Conservation (phyloP, 2,113 vertebrate species). For the Salminus brasiliensis region DNA sequence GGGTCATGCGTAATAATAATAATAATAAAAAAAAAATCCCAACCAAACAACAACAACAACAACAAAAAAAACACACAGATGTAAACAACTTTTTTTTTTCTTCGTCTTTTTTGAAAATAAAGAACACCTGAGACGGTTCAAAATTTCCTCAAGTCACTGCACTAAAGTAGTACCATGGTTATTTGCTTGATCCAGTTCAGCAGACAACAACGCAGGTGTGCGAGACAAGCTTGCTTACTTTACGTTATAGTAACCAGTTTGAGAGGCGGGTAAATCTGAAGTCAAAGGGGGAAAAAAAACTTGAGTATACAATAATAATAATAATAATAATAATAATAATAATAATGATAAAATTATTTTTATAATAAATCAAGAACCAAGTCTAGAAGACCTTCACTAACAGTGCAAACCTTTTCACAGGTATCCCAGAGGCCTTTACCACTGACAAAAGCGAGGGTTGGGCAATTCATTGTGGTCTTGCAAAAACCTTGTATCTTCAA, state of each 20-base stretch:
- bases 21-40: conserved; percentile 2
- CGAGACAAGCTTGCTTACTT: background rate
- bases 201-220: conserved; percentile 12
- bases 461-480: no score
- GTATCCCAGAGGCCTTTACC: background rate
- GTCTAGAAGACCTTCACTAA: conserved; percentile 26
- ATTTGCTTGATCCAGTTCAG: conserved; percentile 12
- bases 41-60: background rate
- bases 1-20: background rate
- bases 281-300: background rate
- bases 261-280: background rate
- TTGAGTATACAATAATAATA: background rate
- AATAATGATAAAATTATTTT: background rate
- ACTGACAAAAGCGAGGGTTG: no score
- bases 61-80: conserved; percentile 53
- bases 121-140: conserved; percentile 63
- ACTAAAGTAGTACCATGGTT: conserved; percentile 10
- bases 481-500: no score
- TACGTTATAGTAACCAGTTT: background rate
- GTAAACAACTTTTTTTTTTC: conserved; percentile 64
- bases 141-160: conserved; percentile 35
- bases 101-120: conserved; percentile 44
- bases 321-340: background rate
- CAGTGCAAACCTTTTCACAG: conserved; percentile 37
- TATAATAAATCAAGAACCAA: conserved; percentile 1